A percentile compares a stretch with the other conserved stretches of the same genome.
These are phyloP conservation scores for Rotaria sp. DNA, from an alignment of 2,888 invertebrate genomes.

Conservation along the genomic window DNA sequence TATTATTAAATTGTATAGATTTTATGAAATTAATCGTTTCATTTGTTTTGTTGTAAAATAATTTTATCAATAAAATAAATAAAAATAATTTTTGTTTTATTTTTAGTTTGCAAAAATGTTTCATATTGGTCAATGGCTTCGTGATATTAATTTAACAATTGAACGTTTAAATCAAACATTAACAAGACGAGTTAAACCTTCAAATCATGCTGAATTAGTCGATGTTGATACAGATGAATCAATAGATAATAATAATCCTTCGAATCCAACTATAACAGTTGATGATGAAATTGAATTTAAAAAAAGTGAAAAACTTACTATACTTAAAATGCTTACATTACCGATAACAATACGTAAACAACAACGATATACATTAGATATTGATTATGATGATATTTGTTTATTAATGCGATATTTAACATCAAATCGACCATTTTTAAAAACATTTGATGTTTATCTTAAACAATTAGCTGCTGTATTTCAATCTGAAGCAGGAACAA, in stretches of 20 bases:
- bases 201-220: background rate
- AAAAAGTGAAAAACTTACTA: background rate
- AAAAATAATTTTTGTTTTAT: no score
- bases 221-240: background rate
- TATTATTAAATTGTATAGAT: no score
- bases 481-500: constrained; percentile 60
- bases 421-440: constrained; percentile 90
- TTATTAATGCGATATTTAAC: constrained; percentile 65
- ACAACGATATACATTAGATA: background rate
- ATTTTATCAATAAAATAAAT: no score
- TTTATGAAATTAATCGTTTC: no score
- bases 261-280: background rate
- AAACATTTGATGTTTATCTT: constrained; percentile 86
- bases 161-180: constrained; percentile 1
- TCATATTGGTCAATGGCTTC: constrained; percentile 17
- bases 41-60: no score
- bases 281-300: constrained; percentile 4
- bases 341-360: background rate
- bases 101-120: constrained; percentile 20
- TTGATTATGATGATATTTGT: constrained; percentile 55
- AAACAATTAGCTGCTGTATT: constrained; percentile 59
- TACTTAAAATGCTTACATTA: background rate
- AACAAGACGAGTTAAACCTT: background rate
- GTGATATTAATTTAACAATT: constrained; percentile 2
- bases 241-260: no score